These are phyloP conservation scores for Aphelenchoides besseyi DNA, from an alignment of 1,140 invertebrate genomes.

Conservation along the genomic window DNA sequence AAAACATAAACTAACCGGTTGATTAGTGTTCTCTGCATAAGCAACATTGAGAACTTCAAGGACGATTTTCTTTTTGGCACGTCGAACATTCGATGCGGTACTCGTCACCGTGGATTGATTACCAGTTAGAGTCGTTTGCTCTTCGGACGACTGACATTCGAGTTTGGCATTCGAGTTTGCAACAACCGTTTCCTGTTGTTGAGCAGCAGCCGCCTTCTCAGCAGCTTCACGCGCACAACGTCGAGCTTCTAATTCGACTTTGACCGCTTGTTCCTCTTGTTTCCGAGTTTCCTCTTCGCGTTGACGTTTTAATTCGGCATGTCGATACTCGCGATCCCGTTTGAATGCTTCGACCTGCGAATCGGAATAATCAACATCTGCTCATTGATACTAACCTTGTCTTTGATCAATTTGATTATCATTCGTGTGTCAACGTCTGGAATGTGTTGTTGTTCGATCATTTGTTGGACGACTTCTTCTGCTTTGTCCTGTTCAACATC, in stretches of 20 bases:
- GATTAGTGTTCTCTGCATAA: constrained; percentile 38
- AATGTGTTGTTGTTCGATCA: constrained; percentile 89
- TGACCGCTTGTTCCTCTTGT: constrained; percentile 49
- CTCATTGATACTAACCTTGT: constrained; percentile 45
- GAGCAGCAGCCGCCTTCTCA: constrained; percentile 20
- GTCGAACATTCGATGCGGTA: constrained; percentile 9
- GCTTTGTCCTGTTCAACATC: constrained; percentile 86
- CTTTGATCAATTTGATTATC: constrained; percentile 61
- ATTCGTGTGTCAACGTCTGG: constrained; percentile 58
- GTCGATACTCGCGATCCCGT: constrained; percentile 55
- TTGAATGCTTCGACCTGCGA: constrained; percentile 57
- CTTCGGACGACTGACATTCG: constrained; percentile 5
- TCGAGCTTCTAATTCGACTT: constrained; percentile 54
- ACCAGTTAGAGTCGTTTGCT: constrained; percentile 19
- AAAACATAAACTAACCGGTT: constrained; percentile 36
- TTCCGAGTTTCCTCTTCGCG: constrained; percentile 56
- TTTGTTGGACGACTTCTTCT: constrained; percentile 89
- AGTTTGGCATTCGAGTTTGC: constrained; percentile 19
- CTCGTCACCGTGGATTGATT: constrained; percentile 21
- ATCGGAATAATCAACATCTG: constrained; percentile 13
- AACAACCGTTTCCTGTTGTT: neutral
- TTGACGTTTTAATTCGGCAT: constrained; percentile 51
- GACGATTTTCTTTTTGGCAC: constrained; percentile 47
- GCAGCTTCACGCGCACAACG: constrained; percentile 35
- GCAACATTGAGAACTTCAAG: constrained; percentile 51